Percentiles rank a stretch among this genome's conserved stretches.
phyloP scores from a whole-genome alignment of 2,888 invertebrate species.

The Quadroppia sp. region DNA sequence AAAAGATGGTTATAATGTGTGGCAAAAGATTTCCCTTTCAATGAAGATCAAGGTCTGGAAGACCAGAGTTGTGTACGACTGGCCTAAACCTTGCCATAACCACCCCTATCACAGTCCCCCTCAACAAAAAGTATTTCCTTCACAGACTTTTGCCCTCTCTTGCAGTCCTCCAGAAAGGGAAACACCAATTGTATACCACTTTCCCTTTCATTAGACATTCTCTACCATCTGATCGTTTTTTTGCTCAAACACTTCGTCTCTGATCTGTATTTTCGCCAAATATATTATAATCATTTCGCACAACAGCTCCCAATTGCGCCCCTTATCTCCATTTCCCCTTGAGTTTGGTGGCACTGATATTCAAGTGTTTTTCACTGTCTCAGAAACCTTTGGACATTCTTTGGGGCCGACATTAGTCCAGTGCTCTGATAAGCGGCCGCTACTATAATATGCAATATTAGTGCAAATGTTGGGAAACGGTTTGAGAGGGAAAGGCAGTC shows the following conservation, averaged over 20 bases:
- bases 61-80: conserved; percentile 32
- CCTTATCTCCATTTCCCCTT: conserved; percentile 27
- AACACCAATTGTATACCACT: conserved; percentile 37
- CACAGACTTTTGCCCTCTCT: background rate
- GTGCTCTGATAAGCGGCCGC: conserved; percentile 27
- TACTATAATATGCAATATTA: conserved; percentile 35
- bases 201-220: conserved; percentile 35
- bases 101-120: conserved; percentile 37
- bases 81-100: conserved; percentile 31
- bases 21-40: conserved; percentile 35
- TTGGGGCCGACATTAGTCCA: conserved; percentile 12
- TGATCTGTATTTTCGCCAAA: conserved; percentile 22
- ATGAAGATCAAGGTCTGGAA: conserved; percentile 39
- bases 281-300: conserved; percentile 35
- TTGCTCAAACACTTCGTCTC: conserved; percentile 14
- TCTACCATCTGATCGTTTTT: conserved; percentile 29
- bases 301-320: conserved; percentile 21
- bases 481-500: conserved; percentile 15
- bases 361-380: conserved; percentile 19
- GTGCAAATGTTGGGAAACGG: conserved; percentile 35
- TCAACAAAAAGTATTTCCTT: conserved; percentile 38
- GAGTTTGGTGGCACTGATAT: conserved; percentile 21
- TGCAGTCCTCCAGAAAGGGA: conserved; percentile 25
- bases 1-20: conserved; percentile 35
- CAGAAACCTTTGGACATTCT: conserved; percentile 36